Evolutionary conservation across 2,797 vertebrate genomes (phyloP).

Genomic region (Choloepus didactylus): DNA sequence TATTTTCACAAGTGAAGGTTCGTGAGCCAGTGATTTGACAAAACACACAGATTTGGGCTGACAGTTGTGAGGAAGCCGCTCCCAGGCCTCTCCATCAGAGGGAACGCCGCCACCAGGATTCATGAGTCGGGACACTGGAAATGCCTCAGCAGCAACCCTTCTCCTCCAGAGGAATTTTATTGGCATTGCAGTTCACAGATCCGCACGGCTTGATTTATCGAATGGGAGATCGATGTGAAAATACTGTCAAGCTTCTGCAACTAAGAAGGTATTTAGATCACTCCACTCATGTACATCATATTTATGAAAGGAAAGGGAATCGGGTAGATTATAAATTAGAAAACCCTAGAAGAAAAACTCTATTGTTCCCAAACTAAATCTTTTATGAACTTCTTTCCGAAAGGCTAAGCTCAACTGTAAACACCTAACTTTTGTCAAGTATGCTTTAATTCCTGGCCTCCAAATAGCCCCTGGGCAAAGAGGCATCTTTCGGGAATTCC

Average conservation of each 20-base stretch:
- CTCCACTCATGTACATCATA: constrained; percentile 53
- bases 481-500: not conserved
- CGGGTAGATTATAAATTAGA: constrained; percentile 78
- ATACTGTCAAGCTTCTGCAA: constrained; percentile 81
- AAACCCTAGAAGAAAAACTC: constrained; percentile 70
- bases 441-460: constrained; percentile 34
- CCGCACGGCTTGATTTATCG: constrained; percentile 80
- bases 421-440: not conserved
- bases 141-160: not conserved
- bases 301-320: constrained; percentile 78
- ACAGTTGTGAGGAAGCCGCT: constrained; percentile 79
- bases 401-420: constrained; percentile 51
- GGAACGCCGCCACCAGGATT: constrained; percentile 71
- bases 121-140: constrained; percentile 65
- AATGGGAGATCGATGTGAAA: constrained; percentile 76
- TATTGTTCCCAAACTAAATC: constrained; percentile 69
- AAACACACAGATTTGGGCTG: constrained; percentile 76
- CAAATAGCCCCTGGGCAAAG: not conserved
- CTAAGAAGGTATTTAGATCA: constrained; percentile 71
- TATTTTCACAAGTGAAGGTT: constrained; percentile 81
- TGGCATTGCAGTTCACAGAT: constrained; percentile 57
- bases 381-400: constrained; percentile 75
- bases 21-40: constrained; percentile 80
- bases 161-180: constrained; percentile 22
- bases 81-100: constrained; percentile 78